A percentile compares a stretch with the other conserved stretches of the same genome.
phyloP scores from a whole-genome alignment of 2,888 invertebrate genomes.

The Flexamia atlantica region DNA sequence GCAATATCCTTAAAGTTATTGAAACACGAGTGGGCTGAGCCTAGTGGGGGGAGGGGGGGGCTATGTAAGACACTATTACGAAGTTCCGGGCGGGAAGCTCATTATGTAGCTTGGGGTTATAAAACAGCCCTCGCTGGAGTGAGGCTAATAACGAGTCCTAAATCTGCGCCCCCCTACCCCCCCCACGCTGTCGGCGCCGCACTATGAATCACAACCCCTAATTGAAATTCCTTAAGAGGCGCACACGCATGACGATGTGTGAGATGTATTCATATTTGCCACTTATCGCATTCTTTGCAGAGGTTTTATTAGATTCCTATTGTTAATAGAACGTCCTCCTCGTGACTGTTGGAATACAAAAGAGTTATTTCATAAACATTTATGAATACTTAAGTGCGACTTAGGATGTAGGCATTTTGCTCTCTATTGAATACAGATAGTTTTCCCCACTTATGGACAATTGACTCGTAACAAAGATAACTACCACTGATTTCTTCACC shows the following conservation, averaged over 20 bases:
- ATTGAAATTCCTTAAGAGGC: conserved; percentile 36
- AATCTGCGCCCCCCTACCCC: conserved; percentile 2
- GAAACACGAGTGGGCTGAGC: conserved; percentile 9
- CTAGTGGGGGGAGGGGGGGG: neutral
- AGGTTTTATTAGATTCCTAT: neutral
- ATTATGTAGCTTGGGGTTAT: conserved; percentile 42
- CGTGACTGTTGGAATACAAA: no score
- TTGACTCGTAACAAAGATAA: no score
- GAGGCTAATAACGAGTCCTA: conserved; percentile 41
- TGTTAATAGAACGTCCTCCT: no score
- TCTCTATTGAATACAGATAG: no score
- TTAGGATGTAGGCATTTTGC: no score
- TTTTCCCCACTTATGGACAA: no score
- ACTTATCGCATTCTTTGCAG: neutral
- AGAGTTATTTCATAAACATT: no score
- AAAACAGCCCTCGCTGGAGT: conserved; percentile 36
- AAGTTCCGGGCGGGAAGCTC: conserved; percentile 40
- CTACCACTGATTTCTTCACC: no score
- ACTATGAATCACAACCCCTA: conserved; percentile 17
- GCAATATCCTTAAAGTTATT: conserved; percentile 39
- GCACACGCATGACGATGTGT: neutral
- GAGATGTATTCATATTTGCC: neutral
- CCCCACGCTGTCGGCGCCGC: conserved; percentile 7
- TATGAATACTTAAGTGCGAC: no score
- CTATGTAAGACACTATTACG: conserved; percentile 46